A percentile compares a stretch with the other conserved stretches of the same genome.
These are phyloP conservation scores for Xenops minutus DNA, from an alignment of 2,797 vertebrate species.

Conservation along the genomic window DNA sequence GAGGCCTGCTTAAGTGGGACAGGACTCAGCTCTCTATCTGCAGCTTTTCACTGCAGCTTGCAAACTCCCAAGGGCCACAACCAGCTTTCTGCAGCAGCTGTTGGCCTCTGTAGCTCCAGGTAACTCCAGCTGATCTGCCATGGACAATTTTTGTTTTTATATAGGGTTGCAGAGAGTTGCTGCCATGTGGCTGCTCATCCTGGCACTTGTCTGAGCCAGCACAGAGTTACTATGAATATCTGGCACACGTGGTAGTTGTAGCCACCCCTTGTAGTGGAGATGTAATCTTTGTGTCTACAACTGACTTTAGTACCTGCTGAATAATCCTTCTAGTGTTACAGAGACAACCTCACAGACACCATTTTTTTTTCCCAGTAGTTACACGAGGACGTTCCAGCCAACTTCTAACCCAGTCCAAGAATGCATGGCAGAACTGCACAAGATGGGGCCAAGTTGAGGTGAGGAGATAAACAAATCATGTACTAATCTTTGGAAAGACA, in stretches of 20 bases:
- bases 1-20: background rate
- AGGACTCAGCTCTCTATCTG: background rate
- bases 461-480: background rate
- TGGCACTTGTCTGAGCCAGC: background rate
- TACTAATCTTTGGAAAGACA: background rate
- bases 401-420: background rate
- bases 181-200: background rate
- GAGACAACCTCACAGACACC: background rate
- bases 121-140: background rate
- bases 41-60: background rate
- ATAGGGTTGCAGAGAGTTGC: background rate
- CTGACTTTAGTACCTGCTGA: background rate
- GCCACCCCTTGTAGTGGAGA: background rate
- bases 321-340: background rate
- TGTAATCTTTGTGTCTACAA: background rate
- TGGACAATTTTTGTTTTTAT: background rate
- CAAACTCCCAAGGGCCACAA: background rate
- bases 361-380: too few species aligned
- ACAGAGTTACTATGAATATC: background rate
- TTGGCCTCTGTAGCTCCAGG: background rate
- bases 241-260: background rate
- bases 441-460: background rate
- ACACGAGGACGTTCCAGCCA: background rate
- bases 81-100: background rate
- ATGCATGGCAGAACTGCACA: background rate